Base-by-base conservation (phyloP, 2,113 vertebrate species). In the Anguilla rostrata region DNA sequence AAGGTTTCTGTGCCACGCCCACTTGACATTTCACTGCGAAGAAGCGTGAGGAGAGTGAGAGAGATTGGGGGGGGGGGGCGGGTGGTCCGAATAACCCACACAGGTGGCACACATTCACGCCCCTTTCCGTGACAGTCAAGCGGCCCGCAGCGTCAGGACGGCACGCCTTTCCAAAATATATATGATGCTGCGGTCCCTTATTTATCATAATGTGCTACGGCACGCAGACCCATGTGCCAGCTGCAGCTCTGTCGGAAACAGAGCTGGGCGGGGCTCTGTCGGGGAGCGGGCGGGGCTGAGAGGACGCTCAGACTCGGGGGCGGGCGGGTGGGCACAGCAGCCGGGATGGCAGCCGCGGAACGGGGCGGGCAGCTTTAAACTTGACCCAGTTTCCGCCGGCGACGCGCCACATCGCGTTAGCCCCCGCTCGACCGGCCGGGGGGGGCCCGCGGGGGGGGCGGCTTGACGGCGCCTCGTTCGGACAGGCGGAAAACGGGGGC, bases 321-420 rank as follows among this genome's bases (percentile, higher is more conserved):
- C 86, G 87, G 86, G 83, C 81, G 87, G 86, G 83, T 78, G 83
- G 60, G 57, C 40, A 90, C 63, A 9, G 86, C 66, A 86, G 78
- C 57, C 81, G 39, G 2, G 22, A 88, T 34, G 40, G 75, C 86
- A 75, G 84, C 57, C 91, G 91, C 91, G 92, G 92, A 90, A 82
- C 34, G 79, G 90, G 87, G 84, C 84, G 90, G 87, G 84, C 84
- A 88, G 93, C 93, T 95, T 93, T 95, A 94, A 97, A 97, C 95
- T 94, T 97, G 97, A 97, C 97, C 97, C 96, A 97, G 92, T 97
- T 98, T 95, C 91, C 83, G 83, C 88, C 91, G 92, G 91, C 93
- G 96, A 95, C 94, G 95, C 85, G 96, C 94, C 97, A 97, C 95
- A 94, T 94, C 90, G 91, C 88, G 97, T 97, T 97, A 97, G 93